phyloP scores from a whole-genome alignment of 2,797 vertebrate species.

The Carapus acus region DNA sequence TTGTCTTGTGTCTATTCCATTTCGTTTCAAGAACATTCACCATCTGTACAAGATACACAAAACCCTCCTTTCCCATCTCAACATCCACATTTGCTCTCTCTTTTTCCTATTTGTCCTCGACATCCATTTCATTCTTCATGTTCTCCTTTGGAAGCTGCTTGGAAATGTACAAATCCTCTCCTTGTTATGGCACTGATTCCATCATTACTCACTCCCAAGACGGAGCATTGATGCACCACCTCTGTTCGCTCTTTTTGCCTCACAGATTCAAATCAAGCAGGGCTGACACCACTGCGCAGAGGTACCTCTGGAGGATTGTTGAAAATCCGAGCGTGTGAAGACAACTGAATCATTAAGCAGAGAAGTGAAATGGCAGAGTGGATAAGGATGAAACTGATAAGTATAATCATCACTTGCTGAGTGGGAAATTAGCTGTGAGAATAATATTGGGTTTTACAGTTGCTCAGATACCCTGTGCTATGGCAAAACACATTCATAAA shows the following conservation, averaged over 20 bases:
- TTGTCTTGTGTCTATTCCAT: too few relatives aligned
- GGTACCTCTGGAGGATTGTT: slow-evolving; percentile 20
- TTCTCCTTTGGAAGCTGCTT: slow-evolving; percentile 59
- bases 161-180: slow-evolving; percentile 63
- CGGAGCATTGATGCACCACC: slow-evolving; percentile 32
- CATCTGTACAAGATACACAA: too few relatives aligned
- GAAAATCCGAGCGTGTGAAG: not conserved
- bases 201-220: slow-evolving; percentile 55
- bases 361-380: slow-evolving; percentile 2
- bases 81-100: too few relatives aligned
- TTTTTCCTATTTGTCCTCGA: too few relatives aligned
- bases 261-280: slow-evolving; percentile 33
- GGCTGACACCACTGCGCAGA: slow-evolving; percentile 12
- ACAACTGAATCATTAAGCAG: slow-evolving; percentile 9
- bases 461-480: slow-evolving; percentile 1
- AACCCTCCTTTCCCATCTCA: too few relatives aligned
- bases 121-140: too few relatives aligned
- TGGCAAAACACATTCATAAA: too few relatives aligned
- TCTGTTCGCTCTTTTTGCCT: slow-evolving; percentile 31
- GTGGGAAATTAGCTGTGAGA: slow-evolving; percentile 22
- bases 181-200: slow-evolving; percentile 47
- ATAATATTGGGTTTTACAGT: slow-evolving; percentile 26
- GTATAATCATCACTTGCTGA: slow-evolving; percentile 8
- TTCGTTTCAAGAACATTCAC: too few relatives aligned
- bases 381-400: slow-evolving; percentile 22